phyloP scores from a whole-genome alignment of 2,797 vertebrate genomes.

The Graptemys geographica region DNA sequence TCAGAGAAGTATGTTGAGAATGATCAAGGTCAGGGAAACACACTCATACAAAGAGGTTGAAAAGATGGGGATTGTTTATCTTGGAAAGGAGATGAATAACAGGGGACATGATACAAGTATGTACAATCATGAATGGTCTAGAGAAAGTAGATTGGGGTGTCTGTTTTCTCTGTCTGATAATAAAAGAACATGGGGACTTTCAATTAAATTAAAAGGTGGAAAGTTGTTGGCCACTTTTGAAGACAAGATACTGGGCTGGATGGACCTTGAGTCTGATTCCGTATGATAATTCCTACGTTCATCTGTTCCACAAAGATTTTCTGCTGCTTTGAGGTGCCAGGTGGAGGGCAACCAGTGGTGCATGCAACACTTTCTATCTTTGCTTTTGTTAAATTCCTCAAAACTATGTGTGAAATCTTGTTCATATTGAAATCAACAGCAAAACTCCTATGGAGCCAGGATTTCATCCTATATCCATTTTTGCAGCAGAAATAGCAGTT shows the following conservation, averaged over 20 bases:
- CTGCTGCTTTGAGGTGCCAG: neutral
- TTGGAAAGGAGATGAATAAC: neutral
- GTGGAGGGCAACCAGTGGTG: neutral
- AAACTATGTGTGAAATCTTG: neutral
- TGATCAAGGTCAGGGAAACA: neutral
- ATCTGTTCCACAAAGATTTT: neutral
- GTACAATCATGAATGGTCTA: neutral
- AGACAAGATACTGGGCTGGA: neutral
- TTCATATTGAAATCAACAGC: neutral
- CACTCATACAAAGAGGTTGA: neutral
- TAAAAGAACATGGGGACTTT: neutral
- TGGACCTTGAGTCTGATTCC: neutral
- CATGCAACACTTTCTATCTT: neutral
- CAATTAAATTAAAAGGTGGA: neutral
- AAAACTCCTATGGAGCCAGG: neutral
- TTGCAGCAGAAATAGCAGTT: neutral
- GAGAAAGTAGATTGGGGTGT: neutral
- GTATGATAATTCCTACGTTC: neutral
- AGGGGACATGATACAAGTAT: neutral
- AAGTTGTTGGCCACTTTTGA: neutral
- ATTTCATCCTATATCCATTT: neutral
- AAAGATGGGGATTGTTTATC: neutral
- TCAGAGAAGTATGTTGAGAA: neutral
- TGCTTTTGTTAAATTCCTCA: neutral
- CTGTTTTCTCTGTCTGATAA: neutral